phyloP scores from a whole-genome alignment of 2,797 vertebrate species.

The Bovichtus diacanthus region DNA sequence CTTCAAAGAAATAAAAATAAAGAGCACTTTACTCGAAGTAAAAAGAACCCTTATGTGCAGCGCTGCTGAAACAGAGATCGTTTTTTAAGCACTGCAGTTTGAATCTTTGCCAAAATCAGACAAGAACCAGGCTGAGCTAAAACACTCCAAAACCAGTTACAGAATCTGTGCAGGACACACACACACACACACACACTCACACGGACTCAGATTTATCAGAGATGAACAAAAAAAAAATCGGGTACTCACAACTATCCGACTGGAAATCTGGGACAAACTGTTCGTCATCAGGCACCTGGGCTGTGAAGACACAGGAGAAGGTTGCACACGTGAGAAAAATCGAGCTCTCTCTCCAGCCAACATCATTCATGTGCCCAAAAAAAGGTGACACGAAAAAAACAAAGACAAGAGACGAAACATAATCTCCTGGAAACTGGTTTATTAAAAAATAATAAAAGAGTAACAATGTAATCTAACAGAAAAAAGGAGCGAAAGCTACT shows the following conservation, averaged over 20 bases:
- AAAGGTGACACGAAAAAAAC: background rate
- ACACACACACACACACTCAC: slow-evolving; percentile 1
- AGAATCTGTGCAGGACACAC: too few relatives aligned
- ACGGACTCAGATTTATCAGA: background rate
- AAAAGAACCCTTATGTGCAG: background rate
- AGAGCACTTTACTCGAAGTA: background rate
- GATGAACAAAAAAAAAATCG: slow-evolving; percentile 48
- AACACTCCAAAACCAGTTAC: background rate
- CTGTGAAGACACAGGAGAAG: slow-evolving; percentile 71
- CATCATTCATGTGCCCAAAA: background rate
- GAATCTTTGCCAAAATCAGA: background rate
- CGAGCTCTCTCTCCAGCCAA: slow-evolving; percentile 4
- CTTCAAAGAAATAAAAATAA: background rate
- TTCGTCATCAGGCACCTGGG: slow-evolving; percentile 96
- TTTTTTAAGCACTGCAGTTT: too few relatives aligned
- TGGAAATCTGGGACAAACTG: slow-evolving; percentile 98
- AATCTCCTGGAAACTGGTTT: background rate
- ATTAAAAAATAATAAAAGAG: background rate
- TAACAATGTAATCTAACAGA: background rate
- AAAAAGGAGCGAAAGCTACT: background rate
- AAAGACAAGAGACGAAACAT: background rate
- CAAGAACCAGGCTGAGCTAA: background rate
- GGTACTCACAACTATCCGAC: slow-evolving; percentile 94
- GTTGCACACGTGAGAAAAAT: slow-evolving; percentile 3
- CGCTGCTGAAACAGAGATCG: background rate